Conservation (phyloP, 1,140 invertebrate species). For the Marisa cornuarietis region DNA sequence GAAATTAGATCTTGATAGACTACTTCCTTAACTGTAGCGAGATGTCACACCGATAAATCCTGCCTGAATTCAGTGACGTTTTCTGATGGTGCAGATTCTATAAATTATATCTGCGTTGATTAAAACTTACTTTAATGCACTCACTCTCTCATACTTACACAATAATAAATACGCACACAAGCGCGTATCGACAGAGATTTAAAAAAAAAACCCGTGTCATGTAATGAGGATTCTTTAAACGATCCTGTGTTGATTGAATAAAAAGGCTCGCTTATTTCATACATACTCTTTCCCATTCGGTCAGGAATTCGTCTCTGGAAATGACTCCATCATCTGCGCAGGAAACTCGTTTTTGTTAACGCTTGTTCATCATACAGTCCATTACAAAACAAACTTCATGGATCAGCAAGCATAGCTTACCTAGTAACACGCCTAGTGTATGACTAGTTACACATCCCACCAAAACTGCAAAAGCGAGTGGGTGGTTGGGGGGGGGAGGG, state of each 20-base stretch:
- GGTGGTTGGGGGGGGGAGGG: background rate
- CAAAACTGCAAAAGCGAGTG: no score
- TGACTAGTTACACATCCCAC: background rate
- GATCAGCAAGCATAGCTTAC: background rate
- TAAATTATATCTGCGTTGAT: no score
- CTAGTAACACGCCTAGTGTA: background rate
- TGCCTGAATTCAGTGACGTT: no score
- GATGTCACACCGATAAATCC: no score
- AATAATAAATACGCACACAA: slow-evolving; percentile 1
- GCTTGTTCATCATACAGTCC: background rate
- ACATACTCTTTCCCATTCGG: no score
- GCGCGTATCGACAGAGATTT: background rate
- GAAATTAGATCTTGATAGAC: no score
- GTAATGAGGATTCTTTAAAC: background rate
- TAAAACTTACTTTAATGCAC: background rate
- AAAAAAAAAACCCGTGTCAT: background rate
- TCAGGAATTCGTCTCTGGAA: no score
- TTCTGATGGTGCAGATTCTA: no score
- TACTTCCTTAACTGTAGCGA: no score
- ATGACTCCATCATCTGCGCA: background rate
- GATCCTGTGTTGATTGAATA: background rate
- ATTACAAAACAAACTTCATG: background rate
- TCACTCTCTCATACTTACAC: background rate
- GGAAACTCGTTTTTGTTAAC: background rate
- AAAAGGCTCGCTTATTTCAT: background rate